phyloP scores from a whole-genome alignment of 2,113 vertebrate species.

The Ellobius talpinus region DNA sequence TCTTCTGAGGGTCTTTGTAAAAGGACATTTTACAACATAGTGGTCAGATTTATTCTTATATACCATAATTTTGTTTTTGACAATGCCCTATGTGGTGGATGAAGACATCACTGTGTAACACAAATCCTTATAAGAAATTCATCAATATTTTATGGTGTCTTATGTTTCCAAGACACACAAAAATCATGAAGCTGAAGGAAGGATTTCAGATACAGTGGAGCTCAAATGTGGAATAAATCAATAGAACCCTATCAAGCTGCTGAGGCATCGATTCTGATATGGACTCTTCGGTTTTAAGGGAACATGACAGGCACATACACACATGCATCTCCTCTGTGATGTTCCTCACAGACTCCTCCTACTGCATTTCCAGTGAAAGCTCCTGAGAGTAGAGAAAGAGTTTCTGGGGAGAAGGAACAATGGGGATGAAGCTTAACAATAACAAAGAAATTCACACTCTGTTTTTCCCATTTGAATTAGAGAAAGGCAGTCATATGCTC shows the following conservation, averaged over 20 bases:
- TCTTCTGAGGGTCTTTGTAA: neutral
- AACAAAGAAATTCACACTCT: neutral
- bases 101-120: neutral
- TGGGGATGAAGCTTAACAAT: accelerated
- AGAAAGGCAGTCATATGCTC: neutral
- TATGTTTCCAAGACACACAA: neutral
- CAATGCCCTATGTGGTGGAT: neutral
- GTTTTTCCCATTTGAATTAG: neutral
- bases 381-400: no score
- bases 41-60: slow-evolving; percentile 5
- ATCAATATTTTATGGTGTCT: neutral
- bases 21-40: neutral
- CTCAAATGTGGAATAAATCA: neutral
- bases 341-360: neutral
- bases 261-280: no score
- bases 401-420: neutral
- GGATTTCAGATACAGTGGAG: neutral
- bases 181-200: neutral
- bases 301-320: no score
- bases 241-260: neutral
- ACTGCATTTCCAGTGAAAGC: no score
- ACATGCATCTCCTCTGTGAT: neutral
- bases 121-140: neutral
- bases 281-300: neutral
- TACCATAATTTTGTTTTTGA: neutral